phyloP scores from a whole-genome alignment of 2,113 vertebrate species.

The Diphyllodes magnificus region DNA sequence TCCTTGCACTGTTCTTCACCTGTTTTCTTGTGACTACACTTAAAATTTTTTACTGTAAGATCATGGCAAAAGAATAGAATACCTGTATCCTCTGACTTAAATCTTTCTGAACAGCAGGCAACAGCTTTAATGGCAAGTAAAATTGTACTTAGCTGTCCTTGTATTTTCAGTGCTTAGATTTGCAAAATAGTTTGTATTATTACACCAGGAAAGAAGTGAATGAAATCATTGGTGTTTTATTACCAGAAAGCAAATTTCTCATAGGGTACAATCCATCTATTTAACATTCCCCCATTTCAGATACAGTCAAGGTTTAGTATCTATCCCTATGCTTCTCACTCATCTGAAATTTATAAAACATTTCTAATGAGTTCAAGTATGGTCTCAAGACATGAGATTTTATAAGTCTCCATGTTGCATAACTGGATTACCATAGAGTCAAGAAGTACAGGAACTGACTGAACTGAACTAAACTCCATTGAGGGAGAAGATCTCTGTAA shows the following conservation, averaged over 20 bases:
- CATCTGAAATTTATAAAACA: neutral
- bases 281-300: neutral
- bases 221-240: neutral
- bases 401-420: neutral
- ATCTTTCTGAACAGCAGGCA: neutral
- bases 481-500: neutral
- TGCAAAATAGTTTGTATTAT: neutral
- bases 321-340: neutral
- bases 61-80: neutral
- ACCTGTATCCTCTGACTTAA: neutral
- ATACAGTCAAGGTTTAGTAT: neutral
- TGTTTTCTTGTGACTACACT: neutral
- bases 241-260: neutral
- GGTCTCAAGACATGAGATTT: neutral
- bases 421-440: neutral
- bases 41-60: neutral
- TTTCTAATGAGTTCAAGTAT: neutral
- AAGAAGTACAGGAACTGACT: constrained; percentile 5
- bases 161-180: neutral
- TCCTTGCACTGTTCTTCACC: neutral
- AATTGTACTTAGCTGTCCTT: neutral
- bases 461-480: neutral
- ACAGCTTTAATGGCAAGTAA: neutral
- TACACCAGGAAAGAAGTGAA: neutral
- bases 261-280: neutral